Evolutionary conservation across 2,888 invertebrate species (phyloP).

Genomic region (Apodemia mormo): DNA sequence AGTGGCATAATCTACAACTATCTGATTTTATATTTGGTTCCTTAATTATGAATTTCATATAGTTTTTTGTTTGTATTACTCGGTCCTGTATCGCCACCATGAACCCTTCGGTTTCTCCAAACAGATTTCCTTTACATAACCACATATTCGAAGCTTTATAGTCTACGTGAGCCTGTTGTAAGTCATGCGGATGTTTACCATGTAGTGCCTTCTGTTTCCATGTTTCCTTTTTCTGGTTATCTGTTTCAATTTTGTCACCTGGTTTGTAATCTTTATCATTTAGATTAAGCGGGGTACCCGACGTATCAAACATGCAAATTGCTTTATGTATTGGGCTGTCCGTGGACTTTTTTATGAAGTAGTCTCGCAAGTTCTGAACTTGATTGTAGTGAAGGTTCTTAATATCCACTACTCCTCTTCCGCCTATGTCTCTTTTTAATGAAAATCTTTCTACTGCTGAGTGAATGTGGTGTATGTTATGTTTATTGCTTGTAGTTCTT

Average conservation of each 20-base stretch:
- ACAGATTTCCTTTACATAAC: not conserved
- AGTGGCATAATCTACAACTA: too few relatives aligned
- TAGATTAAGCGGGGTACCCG: not conserved
- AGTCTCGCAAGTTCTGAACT: constrained; percentile 15
- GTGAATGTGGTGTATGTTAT: too few relatives aligned
- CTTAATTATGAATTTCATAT: too few relatives aligned
- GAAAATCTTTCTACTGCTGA: constrained; percentile 7
- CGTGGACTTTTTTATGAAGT: not conserved
- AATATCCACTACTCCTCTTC: constrained; percentile 11
- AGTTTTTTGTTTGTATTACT: too few relatives aligned
- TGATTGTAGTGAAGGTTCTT: too few relatives aligned
- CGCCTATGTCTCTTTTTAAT: constrained; percentile 5
- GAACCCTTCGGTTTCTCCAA: too few relatives aligned
- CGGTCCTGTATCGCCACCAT: too few relatives aligned
- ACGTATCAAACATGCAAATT: not conserved
- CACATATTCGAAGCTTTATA: too few relatives aligned
- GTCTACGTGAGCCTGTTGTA: too few relatives aligned
- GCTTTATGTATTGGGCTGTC: constrained; percentile 10
- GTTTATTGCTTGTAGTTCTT: too few relatives aligned
- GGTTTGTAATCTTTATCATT: not conserved
- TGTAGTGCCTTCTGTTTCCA: not conserved
- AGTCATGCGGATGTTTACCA: too few relatives aligned
- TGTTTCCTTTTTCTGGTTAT: not conserved
- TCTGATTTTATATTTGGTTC: too few relatives aligned
- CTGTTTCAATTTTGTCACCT: not conserved